phyloP scores from a whole-genome alignment of 2,113 vertebrate genomes.

The Macaca nemestrina region DNA sequence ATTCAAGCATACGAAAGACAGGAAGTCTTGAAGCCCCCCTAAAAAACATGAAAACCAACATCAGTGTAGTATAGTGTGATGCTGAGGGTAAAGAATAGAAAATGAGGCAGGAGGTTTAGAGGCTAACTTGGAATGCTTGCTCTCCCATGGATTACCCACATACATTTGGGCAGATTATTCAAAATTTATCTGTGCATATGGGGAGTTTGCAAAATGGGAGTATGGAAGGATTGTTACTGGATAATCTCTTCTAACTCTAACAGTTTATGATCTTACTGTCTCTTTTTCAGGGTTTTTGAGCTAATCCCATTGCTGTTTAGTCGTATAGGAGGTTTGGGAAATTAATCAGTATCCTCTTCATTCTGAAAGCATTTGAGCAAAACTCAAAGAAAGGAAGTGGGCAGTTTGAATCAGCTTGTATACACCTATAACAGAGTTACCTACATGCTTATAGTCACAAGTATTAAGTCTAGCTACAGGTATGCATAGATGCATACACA shows the following conservation, averaged over 20 bases:
- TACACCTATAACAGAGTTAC: background rate
- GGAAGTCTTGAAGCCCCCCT: accelerated
- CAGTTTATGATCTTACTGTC: background rate
- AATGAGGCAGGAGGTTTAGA: background rate
- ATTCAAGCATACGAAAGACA: background rate
- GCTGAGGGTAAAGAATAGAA: background rate
- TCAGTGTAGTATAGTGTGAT: background rate
- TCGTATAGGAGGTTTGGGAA: background rate
- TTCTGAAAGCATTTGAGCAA: conserved; percentile 4
- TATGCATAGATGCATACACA: background rate
- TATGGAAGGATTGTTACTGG: background rate
- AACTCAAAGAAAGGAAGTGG: background rate
- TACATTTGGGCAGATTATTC: background rate
- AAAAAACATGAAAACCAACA: background rate
- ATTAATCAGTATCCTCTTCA: conserved; percentile 45
- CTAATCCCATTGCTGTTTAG: conserved; percentile 64
- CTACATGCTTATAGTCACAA: background rate
- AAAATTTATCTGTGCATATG: background rate
- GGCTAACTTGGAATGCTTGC: accelerated
- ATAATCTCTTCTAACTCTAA: background rate
- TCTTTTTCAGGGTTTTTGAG: conserved; percentile 19
- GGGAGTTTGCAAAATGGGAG: background rate
- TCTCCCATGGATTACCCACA: no score
- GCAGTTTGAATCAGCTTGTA: background rate
- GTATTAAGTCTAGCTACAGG: background rate